A percentile compares a stretch with the other conserved stretches of the same genome.
Conservation (phyloP, 1,140 invertebrate genomes). For the Hycleus cichorii region DNA sequence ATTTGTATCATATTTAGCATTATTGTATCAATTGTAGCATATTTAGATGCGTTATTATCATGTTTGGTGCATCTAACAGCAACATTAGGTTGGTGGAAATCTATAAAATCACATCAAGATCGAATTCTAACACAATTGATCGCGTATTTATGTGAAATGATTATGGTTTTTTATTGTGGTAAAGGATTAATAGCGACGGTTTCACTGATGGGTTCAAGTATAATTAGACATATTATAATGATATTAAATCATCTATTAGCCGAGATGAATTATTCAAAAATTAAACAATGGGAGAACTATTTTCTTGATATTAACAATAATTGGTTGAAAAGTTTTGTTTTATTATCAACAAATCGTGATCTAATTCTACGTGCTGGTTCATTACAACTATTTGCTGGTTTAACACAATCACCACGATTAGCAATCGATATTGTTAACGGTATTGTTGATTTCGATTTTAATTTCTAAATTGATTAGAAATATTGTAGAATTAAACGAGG, state of each 20-base stretch:
- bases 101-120: background rate
- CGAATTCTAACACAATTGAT: conserved; percentile 24
- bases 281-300: conserved; percentile 38
- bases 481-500: conserved; percentile 23
- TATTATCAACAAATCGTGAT: conserved; percentile 46
- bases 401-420: conserved; percentile 39
- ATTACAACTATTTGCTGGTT: conserved; percentile 44
- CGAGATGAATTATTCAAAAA: conserved; percentile 44
- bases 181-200: conserved; percentile 41
- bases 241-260: conserved; percentile 48
- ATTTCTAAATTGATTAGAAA: conserved; percentile 1
- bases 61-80: conserved; percentile 46
- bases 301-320: conserved; percentile 41
- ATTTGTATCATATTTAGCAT: conserved; percentile 45
- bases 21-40: conserved; percentile 44
- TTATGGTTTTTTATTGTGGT: conserved; percentile 46
- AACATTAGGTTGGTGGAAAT: conserved; percentile 41
- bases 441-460: background rate
- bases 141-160: conserved; percentile 41
- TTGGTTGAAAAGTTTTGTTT: conserved; percentile 41
- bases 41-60: conserved; percentile 46
- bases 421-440: conserved; percentile 41
- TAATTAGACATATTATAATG: conserved; percentile 47
- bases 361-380: conserved; percentile 46
- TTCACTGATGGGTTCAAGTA: conserved; percentile 50